Percentiles rank a stretch among this genome's conserved stretches.
phyloP scores from a whole-genome alignment of 1,140 invertebrate genomes.

The Drosophila yakuba region DNA sequence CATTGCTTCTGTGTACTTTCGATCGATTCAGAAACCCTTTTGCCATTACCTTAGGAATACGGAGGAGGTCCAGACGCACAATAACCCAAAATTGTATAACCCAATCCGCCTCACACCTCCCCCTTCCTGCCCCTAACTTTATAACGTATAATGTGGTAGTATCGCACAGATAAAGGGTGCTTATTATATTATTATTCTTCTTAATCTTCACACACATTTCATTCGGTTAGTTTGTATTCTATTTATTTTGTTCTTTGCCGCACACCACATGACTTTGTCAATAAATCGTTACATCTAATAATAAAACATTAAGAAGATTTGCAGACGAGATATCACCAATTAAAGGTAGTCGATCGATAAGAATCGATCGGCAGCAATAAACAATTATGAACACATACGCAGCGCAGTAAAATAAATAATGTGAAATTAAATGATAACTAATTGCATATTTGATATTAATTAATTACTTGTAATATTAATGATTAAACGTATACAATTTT shows the following conservation, averaged over 20 bases:
- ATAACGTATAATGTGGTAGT: constrained; percentile 17
- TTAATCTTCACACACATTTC: constrained; percentile 56
- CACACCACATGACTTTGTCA: constrained; percentile 54
- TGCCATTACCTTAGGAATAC: constrained; percentile 52
- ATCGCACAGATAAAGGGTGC: constrained; percentile 48
- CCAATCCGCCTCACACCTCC: constrained; percentile 4
- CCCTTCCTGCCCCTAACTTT: not conserved
- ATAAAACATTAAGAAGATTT: constrained; percentile 35
- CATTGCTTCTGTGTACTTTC: constrained; percentile 21
- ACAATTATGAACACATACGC: constrained; percentile 51
- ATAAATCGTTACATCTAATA: constrained; percentile 57
- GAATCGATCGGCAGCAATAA: constrained; percentile 47
- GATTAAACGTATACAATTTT: constrained; percentile 83
- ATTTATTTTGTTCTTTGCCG: constrained; percentile 55
- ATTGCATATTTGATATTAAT: constrained; percentile 83
- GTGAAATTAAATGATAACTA: constrained; percentile 81
- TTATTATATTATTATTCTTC: constrained; percentile 21
- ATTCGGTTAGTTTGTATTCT: constrained; percentile 47
- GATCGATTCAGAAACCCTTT: constrained; percentile 12
- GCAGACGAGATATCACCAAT: constrained; percentile 32
- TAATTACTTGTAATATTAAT: constrained; percentile 81
- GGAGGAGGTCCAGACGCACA: constrained; percentile 58
- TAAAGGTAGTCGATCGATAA: constrained; percentile 13
- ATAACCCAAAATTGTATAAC: constrained; percentile 22
- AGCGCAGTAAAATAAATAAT: constrained; percentile 75